Percentiles rank a stretch among this genome's conserved stretches.
Evolutionary conservation across 2,797 vertebrate species (phyloP).

Genomic region (Centropyge bicolor): DNA sequence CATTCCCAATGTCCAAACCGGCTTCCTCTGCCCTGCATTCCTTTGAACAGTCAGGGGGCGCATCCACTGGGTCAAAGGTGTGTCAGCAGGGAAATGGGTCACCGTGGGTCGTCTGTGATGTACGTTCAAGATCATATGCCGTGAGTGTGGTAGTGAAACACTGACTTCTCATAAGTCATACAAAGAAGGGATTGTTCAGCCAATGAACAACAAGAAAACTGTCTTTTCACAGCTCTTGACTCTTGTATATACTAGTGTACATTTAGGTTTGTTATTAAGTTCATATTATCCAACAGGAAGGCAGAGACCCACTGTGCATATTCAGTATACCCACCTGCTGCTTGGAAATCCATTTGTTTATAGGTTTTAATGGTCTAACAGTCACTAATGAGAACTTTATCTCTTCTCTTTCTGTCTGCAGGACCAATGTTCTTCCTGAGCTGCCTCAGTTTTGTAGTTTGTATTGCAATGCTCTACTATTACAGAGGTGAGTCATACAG

Average conservation of each 20-base stretch:
- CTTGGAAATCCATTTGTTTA: not conserved
- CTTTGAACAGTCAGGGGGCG: constrained; percentile 59
- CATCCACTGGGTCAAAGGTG: constrained; percentile 67
- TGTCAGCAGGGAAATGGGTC: constrained; percentile 63
- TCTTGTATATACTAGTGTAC: not conserved
- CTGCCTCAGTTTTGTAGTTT: constrained; percentile 75
- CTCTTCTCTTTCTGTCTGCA: constrained; percentile 40
- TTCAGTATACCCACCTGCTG: not conserved
- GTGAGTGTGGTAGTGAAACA: constrained; percentile 1
- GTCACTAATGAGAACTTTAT: not conserved
- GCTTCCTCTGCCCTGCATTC: constrained; percentile 72
- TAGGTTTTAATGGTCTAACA: not conserved
- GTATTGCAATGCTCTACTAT: constrained; percentile 77
- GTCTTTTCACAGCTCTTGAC: constrained; percentile 6
- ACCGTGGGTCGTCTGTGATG: constrained; percentile 54
- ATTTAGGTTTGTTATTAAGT: not conserved
- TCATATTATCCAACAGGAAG: not conserved
- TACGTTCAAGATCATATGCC: too few species aligned
- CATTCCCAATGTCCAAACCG: constrained; percentile 14
- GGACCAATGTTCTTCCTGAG: constrained; percentile 79
- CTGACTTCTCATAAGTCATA: constrained; percentile 16
- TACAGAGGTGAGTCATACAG: constrained; percentile 71
- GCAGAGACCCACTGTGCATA: not conserved
- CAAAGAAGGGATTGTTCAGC: constrained; percentile 11
- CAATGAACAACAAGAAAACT: constrained; percentile 5